Percentiles rank a stretch among this genome's conserved stretches.
Evolutionary conservation across 2,888 invertebrate species (phyloP).

Genomic region (Hyles lineata): DNA sequence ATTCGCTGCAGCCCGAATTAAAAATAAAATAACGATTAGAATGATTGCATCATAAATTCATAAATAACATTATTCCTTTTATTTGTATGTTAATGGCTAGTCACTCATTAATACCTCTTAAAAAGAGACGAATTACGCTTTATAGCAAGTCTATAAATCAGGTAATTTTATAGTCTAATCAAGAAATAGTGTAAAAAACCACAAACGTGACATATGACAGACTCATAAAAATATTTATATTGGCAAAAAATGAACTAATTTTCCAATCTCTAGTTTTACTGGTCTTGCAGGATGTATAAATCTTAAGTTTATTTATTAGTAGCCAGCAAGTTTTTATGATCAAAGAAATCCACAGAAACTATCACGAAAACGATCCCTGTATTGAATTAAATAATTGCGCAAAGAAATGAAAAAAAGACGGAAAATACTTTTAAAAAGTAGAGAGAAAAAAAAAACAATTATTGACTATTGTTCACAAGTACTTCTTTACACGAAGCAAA

Average conservation of each 20-base stretch:
- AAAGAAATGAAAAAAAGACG: too few species aligned
- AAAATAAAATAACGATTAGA: too few species aligned
- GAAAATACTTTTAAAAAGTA: too few species aligned
- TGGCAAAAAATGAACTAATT: neutral
- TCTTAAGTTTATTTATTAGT: neutral
- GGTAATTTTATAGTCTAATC: neutral
- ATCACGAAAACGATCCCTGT: too few species aligned
- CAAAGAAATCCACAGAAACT: too few species aligned
- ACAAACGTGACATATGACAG: neutral
- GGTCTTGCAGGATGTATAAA: neutral
- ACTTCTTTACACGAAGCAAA: too few species aligned
- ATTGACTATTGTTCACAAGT: too few species aligned
- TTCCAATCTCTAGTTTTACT: neutral
- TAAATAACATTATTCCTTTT: neutral
- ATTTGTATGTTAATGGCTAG: neutral
- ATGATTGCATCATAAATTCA: slow-evolving; percentile 1
- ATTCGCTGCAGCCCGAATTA: too few species aligned
- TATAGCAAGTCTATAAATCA: neutral
- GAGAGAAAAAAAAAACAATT: too few species aligned
- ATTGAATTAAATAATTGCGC: too few species aligned
- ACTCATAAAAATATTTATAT: neutral
- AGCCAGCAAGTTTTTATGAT: neutral
- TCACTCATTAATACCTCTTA: neutral
- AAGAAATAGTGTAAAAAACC: neutral
- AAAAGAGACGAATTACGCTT: neutral